phyloP scores from a whole-genome alignment of 2,797 vertebrate species.

The Zonotrichia albicollis region DNA sequence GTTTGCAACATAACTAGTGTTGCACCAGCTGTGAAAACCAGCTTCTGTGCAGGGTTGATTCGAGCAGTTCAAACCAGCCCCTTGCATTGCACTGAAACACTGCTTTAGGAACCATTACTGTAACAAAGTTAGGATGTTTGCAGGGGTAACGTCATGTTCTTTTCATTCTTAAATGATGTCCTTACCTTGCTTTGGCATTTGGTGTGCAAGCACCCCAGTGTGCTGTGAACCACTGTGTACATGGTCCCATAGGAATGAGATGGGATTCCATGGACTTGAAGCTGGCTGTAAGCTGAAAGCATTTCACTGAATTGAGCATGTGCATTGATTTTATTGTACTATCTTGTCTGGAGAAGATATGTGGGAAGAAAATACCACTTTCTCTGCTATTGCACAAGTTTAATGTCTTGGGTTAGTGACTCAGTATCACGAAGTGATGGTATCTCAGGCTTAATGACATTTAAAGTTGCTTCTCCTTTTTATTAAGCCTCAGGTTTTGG shows the following conservation, averaged over 20 bases:
- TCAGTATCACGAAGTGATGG: background rate
- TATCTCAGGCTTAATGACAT: background rate
- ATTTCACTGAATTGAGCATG: background rate
- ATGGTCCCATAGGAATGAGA: background rate
- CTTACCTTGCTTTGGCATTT: background rate
- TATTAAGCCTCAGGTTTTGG: background rate
- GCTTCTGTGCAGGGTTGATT: background rate
- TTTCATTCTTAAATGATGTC: background rate
- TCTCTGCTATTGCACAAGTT: background rate
- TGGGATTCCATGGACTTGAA: background rate
- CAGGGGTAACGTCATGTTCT: background rate
- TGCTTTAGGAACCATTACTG: background rate
- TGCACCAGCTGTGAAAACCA: background rate
- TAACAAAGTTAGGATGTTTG: background rate
- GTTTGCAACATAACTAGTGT: background rate
- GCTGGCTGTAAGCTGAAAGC: background rate
- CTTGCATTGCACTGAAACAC: background rate
- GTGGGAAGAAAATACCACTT: background rate
- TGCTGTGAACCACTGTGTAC: background rate
- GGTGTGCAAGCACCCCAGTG: background rate
- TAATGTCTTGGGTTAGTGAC: slow-evolving; percentile 7
- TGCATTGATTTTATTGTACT: background rate
- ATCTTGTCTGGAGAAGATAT: background rate
- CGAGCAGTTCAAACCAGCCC: background rate
- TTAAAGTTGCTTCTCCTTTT: background rate